Conservation (phyloP, 2,888 invertebrate genomes). For the Odontocerum albicorne region DNA sequence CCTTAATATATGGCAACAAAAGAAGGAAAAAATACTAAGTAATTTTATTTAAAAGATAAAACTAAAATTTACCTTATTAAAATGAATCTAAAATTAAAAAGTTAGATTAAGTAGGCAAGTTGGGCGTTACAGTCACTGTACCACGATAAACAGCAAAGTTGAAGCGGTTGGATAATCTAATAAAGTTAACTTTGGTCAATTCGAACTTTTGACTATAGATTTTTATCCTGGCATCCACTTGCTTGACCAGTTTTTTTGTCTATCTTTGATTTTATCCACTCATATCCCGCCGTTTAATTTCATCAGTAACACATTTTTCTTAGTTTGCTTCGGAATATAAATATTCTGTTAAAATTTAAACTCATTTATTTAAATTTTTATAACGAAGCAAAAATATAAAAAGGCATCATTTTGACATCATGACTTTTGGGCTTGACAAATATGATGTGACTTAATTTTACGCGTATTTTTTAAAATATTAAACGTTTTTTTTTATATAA, state of each 20-base stretch:
- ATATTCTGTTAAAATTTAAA: not conserved
- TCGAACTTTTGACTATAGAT: not conserved
- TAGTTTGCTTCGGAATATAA: not conserved
- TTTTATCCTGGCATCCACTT: not conserved
- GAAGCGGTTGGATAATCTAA: not conserved
- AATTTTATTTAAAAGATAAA: too few species aligned
- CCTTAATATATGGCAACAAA: too few species aligned
- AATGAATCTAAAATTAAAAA: too few species aligned
- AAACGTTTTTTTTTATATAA: too few species aligned
- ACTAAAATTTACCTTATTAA: too few species aligned
- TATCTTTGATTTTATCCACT: not conserved
- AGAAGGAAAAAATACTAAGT: too few species aligned
- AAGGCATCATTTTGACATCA: not conserved
- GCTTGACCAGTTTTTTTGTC: not conserved
- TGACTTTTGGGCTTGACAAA: too few species aligned
- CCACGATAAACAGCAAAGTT: too few species aligned
- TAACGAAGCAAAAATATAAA: not conserved
- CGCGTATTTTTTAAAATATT: too few species aligned
- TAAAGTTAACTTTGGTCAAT: not conserved
- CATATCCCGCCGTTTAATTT: not conserved
- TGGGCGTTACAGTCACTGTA: too few species aligned
- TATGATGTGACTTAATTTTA: too few species aligned
- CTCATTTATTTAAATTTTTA: not conserved
- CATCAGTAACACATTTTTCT: not conserved
- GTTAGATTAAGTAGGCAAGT: too few species aligned